Evolutionary conservation across 2,797 vertebrate genomes (phyloP).

Genomic region (Esox masquinongy): DNA sequence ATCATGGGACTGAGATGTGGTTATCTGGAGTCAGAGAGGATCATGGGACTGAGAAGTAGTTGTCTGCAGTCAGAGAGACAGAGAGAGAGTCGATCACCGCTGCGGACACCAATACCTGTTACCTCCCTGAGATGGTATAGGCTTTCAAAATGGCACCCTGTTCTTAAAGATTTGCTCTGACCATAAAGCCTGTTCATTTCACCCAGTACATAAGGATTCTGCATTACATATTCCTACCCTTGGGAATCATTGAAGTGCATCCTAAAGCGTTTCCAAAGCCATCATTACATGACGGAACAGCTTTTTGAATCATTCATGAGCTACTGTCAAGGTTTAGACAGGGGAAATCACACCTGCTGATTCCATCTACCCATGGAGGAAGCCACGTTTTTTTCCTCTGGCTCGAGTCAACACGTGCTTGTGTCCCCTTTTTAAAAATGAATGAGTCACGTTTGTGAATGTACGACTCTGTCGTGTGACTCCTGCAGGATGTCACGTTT

Average conservation of each 20-base stretch:
- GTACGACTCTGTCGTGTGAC: neutral
- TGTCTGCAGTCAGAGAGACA: neutral
- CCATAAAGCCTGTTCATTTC: no score
- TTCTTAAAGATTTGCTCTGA: neutral
- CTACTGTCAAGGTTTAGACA: no score
- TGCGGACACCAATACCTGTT: neutral
- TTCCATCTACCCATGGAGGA: neutral
- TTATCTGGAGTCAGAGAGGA: no score
- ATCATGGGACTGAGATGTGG: no score
- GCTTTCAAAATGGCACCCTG: neutral
- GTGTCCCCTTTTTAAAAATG: neutral
- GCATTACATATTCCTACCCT: no score
- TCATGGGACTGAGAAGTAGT: neutral
- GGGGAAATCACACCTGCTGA: no score
- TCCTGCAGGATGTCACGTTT: neutral
- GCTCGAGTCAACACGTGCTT: neutral
- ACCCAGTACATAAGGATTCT: no score
- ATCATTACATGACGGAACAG: no score
- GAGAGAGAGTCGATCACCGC: neutral
- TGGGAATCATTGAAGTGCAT: no score
- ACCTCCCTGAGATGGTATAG: neutral
- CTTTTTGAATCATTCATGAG: no score
- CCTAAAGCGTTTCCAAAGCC: no score
- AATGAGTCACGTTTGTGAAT: neutral
- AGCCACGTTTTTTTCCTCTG: neutral